Evolutionary conservation across 2,888 invertebrate genomes (phyloP).

Genomic region (Nymphalis urticae): DNA sequence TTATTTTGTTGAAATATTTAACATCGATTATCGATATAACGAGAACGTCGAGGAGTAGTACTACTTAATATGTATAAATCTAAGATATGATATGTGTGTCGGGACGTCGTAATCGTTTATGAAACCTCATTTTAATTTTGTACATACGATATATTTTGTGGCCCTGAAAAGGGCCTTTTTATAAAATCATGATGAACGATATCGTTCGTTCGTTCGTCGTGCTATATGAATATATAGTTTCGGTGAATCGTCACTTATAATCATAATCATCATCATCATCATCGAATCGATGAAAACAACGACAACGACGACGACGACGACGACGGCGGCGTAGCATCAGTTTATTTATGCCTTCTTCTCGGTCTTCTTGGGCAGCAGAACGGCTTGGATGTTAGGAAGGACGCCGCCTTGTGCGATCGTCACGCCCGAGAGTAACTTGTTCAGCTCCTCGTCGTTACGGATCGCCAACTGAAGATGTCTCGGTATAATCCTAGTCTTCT

Average conservation of each 20-base stretch:
- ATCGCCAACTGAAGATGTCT: slow-evolving; percentile 42
- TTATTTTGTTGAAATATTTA: too few species aligned
- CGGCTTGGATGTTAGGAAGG: slow-evolving; percentile 89
- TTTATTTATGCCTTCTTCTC: slow-evolving; percentile 46
- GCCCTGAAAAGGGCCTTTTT: slow-evolving; percentile 36
- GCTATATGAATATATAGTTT: too few species aligned
- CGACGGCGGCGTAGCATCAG: background rate
- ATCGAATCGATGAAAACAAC: background rate
- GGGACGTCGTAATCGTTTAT: background rate
- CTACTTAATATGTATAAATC: too few species aligned
- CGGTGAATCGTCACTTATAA: too few species aligned
- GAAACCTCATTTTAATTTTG: background rate
- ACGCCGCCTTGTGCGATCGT: slow-evolving; percentile 93
- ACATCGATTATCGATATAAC: too few species aligned
- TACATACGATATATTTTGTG: slow-evolving; percentile 24
- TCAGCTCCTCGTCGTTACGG: slow-evolving; percentile 48
- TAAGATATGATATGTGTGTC: too few species aligned
- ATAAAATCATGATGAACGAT: too few species aligned
- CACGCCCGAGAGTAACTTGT: slow-evolving; percentile 87
- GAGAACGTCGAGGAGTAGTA: too few species aligned
- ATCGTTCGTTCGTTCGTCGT: too few species aligned
- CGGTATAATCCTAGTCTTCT: slow-evolving; percentile 87
- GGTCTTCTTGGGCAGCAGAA: slow-evolving; percentile 87
- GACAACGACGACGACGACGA: too few species aligned
- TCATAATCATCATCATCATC: background rate